phyloP scores from a whole-genome alignment of 2,888 invertebrate species.

The Emmelina monodactyla region DNA sequence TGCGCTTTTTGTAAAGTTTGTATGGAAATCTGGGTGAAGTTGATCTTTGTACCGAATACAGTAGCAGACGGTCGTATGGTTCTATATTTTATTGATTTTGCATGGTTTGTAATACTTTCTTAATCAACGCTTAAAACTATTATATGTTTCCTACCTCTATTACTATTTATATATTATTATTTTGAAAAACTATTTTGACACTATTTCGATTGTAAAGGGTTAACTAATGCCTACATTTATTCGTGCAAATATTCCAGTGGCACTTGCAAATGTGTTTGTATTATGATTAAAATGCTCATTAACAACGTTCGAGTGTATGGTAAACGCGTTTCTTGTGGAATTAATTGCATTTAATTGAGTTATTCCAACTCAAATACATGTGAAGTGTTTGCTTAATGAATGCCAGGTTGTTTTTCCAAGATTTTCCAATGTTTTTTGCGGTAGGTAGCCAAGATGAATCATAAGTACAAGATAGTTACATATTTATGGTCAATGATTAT shows the following conservation, averaged over 20 bases:
- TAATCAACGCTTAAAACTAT: too few relatives aligned
- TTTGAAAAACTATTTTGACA: too few relatives aligned
- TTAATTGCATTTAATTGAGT: neutral
- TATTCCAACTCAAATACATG: neutral
- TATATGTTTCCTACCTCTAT: too few relatives aligned
- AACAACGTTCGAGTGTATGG: neutral
- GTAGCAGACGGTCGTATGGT: conserved; percentile 47
- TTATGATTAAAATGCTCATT: conserved; percentile 23
- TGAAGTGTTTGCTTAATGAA: neutral
- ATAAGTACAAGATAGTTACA: too few relatives aligned
- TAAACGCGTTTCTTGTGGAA: neutral
- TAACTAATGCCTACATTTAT: conserved; percentile 39
- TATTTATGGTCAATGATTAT: too few relatives aligned
- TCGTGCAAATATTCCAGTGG: conserved; percentile 45
- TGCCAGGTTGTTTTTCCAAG: too few relatives aligned
- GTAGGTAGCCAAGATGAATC: too few relatives aligned
- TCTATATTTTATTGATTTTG: conserved; percentile 52
- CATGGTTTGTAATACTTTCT: too few relatives aligned
- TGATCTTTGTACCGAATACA: conserved; percentile 39
- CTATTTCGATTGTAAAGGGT: conserved; percentile 18
- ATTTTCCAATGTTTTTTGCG: too few relatives aligned
- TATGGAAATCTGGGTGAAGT: neutral
- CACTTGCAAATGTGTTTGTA: conserved; percentile 32
- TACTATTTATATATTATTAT: too few relatives aligned
- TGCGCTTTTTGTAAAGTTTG: neutral